A percentile compares a stretch with the other conserved stretches of the same genome.
These are phyloP conservation scores for Gallinago media DNA, from an alignment of 2,113 vertebrate species.

Conservation along the genomic window DNA sequence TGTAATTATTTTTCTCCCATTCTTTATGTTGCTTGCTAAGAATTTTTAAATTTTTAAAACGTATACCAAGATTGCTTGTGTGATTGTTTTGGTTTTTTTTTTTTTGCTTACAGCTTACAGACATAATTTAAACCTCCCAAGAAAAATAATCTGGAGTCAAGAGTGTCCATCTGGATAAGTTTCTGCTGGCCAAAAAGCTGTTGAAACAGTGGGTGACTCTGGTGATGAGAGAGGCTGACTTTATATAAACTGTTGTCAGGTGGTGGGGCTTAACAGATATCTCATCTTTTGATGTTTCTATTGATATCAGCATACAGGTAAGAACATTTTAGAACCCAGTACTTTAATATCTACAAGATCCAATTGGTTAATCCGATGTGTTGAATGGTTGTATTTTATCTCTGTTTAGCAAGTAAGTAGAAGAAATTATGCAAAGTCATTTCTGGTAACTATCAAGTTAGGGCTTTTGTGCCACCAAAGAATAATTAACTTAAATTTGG, in stretches of 20 bases:
- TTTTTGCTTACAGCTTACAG: background rate
- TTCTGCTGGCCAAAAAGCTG: background rate
- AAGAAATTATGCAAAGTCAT: background rate
- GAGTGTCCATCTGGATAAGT: background rate
- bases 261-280: background rate
- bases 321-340: background rate
- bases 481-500: background rate
- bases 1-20: background rate
- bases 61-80: fast-evolving
- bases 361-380: background rate
- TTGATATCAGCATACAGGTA: background rate
- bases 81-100: background rate
- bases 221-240: background rate
- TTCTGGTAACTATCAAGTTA: background rate
- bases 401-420: background rate
- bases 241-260: background rate
- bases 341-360: background rate
- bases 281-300: background rate
- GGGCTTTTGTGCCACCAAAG: background rate
- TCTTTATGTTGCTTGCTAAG: background rate
- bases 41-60: background rate
- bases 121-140: background rate
- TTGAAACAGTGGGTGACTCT: background rate
- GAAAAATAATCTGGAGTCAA: background rate
- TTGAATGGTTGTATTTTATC: background rate